A percentile compares a stretch with the other conserved stretches of the same genome.
Conservation (phyloP, 2,113 vertebrate genomes). For the Astatoreochromis straeleni region DNA sequence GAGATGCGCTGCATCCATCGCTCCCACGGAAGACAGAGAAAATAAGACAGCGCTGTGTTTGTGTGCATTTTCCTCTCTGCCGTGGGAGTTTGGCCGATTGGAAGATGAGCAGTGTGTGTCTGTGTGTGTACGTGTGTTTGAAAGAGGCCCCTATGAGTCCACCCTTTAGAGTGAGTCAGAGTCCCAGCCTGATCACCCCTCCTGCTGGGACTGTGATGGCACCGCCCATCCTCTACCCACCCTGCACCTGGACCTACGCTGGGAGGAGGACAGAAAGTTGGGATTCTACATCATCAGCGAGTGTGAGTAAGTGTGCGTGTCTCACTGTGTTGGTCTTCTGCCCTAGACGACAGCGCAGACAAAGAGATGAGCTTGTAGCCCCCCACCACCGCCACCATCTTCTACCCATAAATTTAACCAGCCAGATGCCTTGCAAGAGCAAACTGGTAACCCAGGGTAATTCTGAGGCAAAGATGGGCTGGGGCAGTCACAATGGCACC, state of each 20-base stretch:
- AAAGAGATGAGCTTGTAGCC: constrained; percentile 67
- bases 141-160: constrained; percentile 54
- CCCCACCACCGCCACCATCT: neutral
- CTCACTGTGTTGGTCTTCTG: constrained; percentile 58
- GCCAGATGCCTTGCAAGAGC: constrained; percentile 63
- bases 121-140: constrained; percentile 25
- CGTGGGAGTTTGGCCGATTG: constrained; percentile 52
- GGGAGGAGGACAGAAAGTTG: constrained; percentile 38
- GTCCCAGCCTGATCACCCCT: constrained; percentile 49
- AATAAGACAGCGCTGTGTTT: constrained; percentile 25
- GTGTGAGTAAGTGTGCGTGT: constrained; percentile 45
- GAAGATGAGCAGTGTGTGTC: constrained; percentile 33
- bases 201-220: constrained; percentile 71
- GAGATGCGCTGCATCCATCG: neutral
- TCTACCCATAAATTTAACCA: constrained; percentile 71
- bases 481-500: constrained; percentile 47
- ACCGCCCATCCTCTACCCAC: constrained; percentile 72
- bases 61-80: constrained; percentile 37
- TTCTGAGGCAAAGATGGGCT: constrained; percentile 18
- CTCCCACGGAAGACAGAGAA: constrained; percentile 19
- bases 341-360: constrained; percentile 54
- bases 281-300: constrained; percentile 43
- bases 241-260: constrained; percentile 67
- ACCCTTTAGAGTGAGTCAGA: constrained; percentile 62
- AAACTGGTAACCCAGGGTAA: constrained; percentile 62